A percentile compares a stretch with the other conserved stretches of the same genome.
Conservation (phyloP, 2,113 vertebrate species). For the Varanus komodoensis region DNA sequence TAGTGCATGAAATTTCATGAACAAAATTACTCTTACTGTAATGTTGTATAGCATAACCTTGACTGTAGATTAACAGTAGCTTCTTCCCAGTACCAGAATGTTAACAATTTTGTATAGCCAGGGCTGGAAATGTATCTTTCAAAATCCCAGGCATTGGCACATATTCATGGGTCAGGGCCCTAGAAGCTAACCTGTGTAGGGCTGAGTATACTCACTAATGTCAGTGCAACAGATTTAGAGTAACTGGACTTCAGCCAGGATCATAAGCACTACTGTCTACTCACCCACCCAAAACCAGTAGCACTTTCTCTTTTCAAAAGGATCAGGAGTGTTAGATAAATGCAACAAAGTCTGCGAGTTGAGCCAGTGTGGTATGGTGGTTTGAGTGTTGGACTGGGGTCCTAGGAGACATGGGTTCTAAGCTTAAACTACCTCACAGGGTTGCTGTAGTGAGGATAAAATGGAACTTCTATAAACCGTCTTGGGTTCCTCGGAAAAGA, state of each 20-base stretch:
- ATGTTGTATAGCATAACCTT: conserved; percentile 36
- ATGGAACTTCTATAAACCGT: too few relatives aligned
- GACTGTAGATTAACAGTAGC: conserved; percentile 10
- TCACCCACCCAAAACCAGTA: neutral
- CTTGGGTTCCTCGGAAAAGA: too few relatives aligned
- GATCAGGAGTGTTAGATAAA: neutral
- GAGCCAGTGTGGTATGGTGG: too few relatives aligned
- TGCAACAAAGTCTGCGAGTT: neutral
- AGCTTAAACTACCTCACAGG: too few relatives aligned
- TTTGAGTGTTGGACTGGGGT: too few relatives aligned
- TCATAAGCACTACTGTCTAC: neutral
- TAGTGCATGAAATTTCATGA: conserved; percentile 34
- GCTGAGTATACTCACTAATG: neutral
- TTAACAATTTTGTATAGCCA: conserved; percentile 22
- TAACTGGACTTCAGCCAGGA: neutral
- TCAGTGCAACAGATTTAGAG: neutral
- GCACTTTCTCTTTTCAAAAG: neutral
- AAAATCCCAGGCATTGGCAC: neutral
- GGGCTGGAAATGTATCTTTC: conserved; percentile 32
- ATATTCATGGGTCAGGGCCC: conserved; percentile 3
- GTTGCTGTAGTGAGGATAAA: too few relatives aligned
- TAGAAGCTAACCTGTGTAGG: neutral
- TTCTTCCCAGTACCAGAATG: conserved; percentile 12
- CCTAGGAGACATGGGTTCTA: too few relatives aligned
- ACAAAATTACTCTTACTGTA: conserved; percentile 29